Conservation (phyloP, 2,113 vertebrate species). For the Microcebus murinus region DNA sequence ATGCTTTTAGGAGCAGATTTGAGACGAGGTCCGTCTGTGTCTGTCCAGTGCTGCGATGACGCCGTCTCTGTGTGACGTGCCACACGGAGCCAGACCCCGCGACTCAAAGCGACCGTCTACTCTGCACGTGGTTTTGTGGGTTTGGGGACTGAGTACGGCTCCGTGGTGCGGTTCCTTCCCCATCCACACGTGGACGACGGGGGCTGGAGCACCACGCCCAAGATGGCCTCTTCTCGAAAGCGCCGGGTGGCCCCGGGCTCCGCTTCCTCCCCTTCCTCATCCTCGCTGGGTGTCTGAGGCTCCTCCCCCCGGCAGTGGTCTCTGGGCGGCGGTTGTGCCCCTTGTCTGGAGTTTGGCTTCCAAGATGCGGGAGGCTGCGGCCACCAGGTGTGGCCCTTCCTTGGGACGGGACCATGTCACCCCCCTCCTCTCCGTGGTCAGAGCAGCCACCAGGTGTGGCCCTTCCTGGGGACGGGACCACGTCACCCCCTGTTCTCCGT, state of each 20-base stretch:
- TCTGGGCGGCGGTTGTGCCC: neutral
- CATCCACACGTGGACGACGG: neutral
- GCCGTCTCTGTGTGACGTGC: neutral
- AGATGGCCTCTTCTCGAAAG: neutral
- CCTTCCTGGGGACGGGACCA: neutral
- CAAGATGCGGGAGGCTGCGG: neutral
- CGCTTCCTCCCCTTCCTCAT: no score
- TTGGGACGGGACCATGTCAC: neutral
- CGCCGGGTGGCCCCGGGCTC: fast-evolving
- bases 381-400: neutral
- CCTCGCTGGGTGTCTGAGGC: neutral
- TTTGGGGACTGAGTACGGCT: neutral
- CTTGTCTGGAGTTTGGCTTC: neutral
- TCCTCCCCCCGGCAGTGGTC: neutral
- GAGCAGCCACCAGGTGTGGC: neutral
- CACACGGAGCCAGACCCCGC: neutral
- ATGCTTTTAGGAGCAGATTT: conserved; percentile 3
- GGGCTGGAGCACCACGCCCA: neutral
- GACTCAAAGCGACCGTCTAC: neutral
- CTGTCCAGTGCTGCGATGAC: neutral
- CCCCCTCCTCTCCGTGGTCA: neutral
- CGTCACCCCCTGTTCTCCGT: neutral
- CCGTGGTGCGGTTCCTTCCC: neutral
- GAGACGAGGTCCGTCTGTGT: neutral
- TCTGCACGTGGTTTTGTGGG: neutral